These are phyloP conservation scores for Phodopus roborovskii DNA, from an alignment of 2,113 vertebrate genomes.

Conservation along the genomic window DNA sequence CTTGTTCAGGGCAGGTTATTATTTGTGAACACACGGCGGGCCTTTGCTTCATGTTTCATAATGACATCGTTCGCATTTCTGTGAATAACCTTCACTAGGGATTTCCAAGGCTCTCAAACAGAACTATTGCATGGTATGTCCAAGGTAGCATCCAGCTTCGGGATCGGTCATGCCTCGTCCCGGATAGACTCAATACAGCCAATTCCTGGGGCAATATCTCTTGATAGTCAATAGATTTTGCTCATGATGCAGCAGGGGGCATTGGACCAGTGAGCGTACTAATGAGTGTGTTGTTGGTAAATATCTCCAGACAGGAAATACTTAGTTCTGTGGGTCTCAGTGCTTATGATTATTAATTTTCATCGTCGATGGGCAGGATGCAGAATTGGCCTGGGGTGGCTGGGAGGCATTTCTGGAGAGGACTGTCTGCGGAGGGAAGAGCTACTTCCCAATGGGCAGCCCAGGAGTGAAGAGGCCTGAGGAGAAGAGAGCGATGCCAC, in stretches of 20 bases:
- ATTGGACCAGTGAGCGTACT: neutral
- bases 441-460: neutral
- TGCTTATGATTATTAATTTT: neutral
- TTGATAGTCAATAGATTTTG: neutral
- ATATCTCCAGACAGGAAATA: neutral
- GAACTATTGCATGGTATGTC: neutral
- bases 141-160: neutral
- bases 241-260: neutral
- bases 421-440: neutral
- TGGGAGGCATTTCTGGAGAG: neutral
- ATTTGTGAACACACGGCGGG: neutral
- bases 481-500: too few species aligned
- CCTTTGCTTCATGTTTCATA: neutral
- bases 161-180: neutral
- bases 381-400: too few species aligned
- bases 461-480: neutral
- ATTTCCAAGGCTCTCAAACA: neutral
- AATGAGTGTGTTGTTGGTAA: neutral
- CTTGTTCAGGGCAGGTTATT: neutral
- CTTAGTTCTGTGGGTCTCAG: neutral
- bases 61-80: neutral
- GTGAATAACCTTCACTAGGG: neutral
- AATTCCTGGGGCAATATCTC: neutral
- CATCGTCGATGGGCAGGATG: neutral
- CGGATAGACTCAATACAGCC: neutral